Evolutionary conservation across 2,888 invertebrate species (phyloP).

Genomic region (Latrodectus elegans): DNA sequence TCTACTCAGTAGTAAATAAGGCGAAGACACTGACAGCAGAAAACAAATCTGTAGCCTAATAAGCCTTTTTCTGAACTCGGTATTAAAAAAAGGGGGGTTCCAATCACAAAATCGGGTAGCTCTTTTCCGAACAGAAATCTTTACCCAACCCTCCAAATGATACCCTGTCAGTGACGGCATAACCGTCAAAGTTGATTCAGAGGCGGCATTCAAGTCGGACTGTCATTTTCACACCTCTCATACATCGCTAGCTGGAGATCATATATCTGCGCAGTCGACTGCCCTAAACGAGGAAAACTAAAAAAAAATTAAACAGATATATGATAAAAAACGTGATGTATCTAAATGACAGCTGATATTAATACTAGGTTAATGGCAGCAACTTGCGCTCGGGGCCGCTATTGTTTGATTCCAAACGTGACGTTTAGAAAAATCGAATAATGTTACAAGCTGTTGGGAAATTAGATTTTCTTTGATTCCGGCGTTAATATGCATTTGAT

Average conservation of each 20-base stretch:
- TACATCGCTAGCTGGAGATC: neutral
- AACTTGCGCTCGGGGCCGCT: constrained; percentile 33
- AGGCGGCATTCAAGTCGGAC: constrained; percentile 30
- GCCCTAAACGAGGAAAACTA: neutral
- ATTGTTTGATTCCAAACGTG: constrained; percentile 51
- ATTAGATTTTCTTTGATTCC: neutral
- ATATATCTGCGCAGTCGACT: neutral
- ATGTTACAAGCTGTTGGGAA: constrained; percentile 20
- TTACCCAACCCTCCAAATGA: constrained; percentile 51
- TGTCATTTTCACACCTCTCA: constrained; percentile 60
- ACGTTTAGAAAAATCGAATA: constrained; percentile 51
- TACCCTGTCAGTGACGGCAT: constrained; percentile 33
- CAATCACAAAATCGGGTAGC: no score
- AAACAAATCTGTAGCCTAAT: no score
- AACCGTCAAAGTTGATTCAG: neutral
- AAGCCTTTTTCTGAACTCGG: no score
- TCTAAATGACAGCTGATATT: constrained; percentile 56
- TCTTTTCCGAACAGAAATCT: no score
- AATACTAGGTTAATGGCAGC: constrained; percentile 52
- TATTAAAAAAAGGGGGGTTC: no score
- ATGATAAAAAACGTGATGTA: constrained; percentile 38
- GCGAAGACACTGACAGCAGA: no score
- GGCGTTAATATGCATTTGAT: constrained; percentile 5
- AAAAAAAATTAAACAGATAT: neutral
- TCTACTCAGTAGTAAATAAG: no score